These are phyloP conservation scores for Penaeus monodon DNA, from an alignment of 2,888 invertebrate species.

Conservation along the genomic window DNA sequence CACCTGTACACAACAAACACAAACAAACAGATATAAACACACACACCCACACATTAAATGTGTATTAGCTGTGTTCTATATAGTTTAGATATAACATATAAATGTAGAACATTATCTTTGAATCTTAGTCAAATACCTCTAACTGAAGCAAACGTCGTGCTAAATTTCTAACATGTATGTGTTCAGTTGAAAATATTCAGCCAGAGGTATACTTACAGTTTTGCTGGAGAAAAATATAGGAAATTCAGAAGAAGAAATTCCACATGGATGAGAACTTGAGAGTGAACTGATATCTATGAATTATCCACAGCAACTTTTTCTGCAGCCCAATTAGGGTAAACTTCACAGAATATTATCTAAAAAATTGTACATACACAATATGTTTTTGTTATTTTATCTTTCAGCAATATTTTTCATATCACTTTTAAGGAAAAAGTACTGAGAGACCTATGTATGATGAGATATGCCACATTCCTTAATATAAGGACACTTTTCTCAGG, in stretches of 20 bases:
- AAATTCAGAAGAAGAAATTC: constrained; percentile 49
- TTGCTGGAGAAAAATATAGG: constrained; percentile 46
- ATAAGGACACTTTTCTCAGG: constrained; percentile 30
- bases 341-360: constrained; percentile 20
- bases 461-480: constrained; percentile 16
- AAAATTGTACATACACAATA: background rate
- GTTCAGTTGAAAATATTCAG: constrained; percentile 37
- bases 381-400: background rate
- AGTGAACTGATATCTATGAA: constrained; percentile 34
- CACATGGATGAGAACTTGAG: constrained; percentile 50
- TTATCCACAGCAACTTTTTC: constrained; percentile 19
- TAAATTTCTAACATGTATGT: constrained; percentile 24
- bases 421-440: background rate
- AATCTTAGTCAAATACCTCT: constrained; percentile 2
- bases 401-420: constrained; percentile 6
- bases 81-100: background rate
- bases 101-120: background rate
- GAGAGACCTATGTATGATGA: constrained; percentile 22
- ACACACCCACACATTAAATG: background rate
- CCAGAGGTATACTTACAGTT: constrained; percentile 54
- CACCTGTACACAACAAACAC: background rate
- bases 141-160: background rate
- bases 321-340: constrained; percentile 19
- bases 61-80: background rate
- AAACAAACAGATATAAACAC: background rate